Evolutionary conservation across 1,140 invertebrate genomes (phyloP).

Genomic region (Bradynema listronoti): DNA sequence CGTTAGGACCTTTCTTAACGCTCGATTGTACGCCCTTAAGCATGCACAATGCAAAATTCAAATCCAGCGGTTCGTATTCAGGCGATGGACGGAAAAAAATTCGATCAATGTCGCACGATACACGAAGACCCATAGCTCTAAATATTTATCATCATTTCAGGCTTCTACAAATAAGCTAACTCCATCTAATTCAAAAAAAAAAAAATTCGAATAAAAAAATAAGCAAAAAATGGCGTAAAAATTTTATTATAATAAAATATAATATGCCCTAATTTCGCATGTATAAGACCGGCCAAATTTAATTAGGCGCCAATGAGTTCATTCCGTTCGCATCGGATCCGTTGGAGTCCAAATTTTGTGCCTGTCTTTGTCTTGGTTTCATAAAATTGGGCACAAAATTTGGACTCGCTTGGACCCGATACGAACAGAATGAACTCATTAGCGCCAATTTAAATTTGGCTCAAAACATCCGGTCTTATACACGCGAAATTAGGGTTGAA

Average conservation of each 20-base stretch:
- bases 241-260: neutral
- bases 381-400: too few relatives aligned
- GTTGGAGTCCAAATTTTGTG: too few relatives aligned
- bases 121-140: neutral
- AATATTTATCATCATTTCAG: too few relatives aligned
- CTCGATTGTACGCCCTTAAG: neutral
- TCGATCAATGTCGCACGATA: slow-evolving; percentile 2
- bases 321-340: too few relatives aligned
- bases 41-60: slow-evolving; percentile 6
- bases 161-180: neutral
- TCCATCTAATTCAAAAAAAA: neutral
- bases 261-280: too few relatives aligned
- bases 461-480: neutral
- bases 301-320: too few relatives aligned
- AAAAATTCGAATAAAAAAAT: neutral
- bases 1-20: neutral
- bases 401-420: too few relatives aligned
- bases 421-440: too few relatives aligned
- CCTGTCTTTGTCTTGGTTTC: too few relatives aligned
- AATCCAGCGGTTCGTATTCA: slow-evolving; percentile 1
- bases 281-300: too few relatives aligned
- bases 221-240: neutral
- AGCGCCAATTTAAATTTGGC: neutral
- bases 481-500: neutral
- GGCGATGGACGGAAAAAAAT: neutral